A percentile compares a stretch with the other conserved stretches of the same genome.
These are phyloP conservation scores for Sylvilagus bachmani DNA, from an alignment of 2,113 vertebrate species.

Conservation along the genomic window DNA sequence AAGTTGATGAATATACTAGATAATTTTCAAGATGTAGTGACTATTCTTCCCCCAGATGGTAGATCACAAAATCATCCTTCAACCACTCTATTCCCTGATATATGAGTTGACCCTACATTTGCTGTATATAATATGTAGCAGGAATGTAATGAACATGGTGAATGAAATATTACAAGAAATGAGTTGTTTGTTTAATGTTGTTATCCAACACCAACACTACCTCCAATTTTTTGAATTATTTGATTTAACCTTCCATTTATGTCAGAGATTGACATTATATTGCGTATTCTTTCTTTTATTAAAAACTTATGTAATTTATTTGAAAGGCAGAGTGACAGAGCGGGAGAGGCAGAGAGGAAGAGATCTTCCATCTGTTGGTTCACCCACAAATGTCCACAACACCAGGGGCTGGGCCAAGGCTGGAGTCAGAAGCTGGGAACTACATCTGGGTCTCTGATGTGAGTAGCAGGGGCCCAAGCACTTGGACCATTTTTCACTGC, in stretches of 20 bases:
- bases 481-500: too few species aligned
- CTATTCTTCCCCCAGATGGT: background rate
- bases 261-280: background rate
- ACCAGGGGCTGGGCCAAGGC: too few species aligned
- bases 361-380: too few species aligned
- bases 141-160: background rate
- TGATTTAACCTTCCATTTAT: background rate
- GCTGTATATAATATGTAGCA: background rate
- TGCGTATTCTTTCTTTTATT: background rate
- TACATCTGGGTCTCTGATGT: too few species aligned
- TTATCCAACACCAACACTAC: background rate
- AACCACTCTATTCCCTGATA: background rate
- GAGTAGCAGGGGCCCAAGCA: too few species aligned
- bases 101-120: background rate
- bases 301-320: background rate
- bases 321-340: too few species aligned
- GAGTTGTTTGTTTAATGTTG: background rate
- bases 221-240: background rate
- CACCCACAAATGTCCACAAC: too few species aligned
- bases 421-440: too few species aligned
- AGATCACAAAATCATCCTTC: background rate
- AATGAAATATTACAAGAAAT: background rate
- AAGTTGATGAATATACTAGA: background rate
- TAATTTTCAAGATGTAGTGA: background rate
- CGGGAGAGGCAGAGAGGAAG: too few species aligned